A percentile compares a stretch with the other conserved stretches of the same genome.
phyloP scores from a whole-genome alignment of 2,888 invertebrate species.

The Nomada fucata region DNA sequence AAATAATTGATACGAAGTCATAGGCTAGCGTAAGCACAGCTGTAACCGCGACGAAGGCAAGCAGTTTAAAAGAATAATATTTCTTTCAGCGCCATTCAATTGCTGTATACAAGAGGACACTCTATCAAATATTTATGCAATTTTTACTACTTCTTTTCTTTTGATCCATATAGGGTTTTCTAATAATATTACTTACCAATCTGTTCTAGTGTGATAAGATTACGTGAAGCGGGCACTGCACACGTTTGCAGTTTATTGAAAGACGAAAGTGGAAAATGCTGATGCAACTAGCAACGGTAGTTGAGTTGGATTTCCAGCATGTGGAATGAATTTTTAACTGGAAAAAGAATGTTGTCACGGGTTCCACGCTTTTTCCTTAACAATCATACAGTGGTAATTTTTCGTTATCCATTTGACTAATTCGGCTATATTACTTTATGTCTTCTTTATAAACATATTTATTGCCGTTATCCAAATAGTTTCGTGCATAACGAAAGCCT shows the following conservation, averaged over 20 bases:
- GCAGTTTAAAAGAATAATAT: slow-evolving; percentile 2
- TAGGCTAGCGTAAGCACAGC: background rate
- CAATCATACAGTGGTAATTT: background rate
- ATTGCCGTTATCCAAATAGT: background rate
- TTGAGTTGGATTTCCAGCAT: slow-evolving; percentile 60
- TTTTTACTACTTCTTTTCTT: slow-evolving; percentile 18
- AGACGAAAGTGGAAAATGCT: slow-evolving; percentile 62
- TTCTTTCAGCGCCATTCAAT: background rate
- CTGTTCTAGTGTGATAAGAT: slow-evolving; percentile 47
- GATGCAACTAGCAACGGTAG: slow-evolving; percentile 58
- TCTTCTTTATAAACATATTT: background rate
- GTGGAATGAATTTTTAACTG: slow-evolving; percentile 45
- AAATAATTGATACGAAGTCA: background rate
- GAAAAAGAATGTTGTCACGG: slow-evolving; percentile 36
- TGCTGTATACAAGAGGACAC: background rate
- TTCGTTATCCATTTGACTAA: background rate
- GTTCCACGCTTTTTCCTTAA: background rate
- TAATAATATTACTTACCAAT: slow-evolving; percentile 44
- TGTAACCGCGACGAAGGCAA: background rate
- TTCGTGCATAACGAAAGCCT: background rate
- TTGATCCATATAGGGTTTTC: slow-evolving; percentile 25
- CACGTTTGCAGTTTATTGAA: slow-evolving; percentile 49
- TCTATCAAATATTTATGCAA: slow-evolving; percentile 15
- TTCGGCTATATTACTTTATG: background rate
- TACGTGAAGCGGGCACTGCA: slow-evolving; percentile 28